Percentiles rank a stretch among this genome's conserved stretches.
These are phyloP conservation scores for Ancistrus triradiatus DNA, from an alignment of 2,113 vertebrate species.

Conservation along the genomic window DNA sequence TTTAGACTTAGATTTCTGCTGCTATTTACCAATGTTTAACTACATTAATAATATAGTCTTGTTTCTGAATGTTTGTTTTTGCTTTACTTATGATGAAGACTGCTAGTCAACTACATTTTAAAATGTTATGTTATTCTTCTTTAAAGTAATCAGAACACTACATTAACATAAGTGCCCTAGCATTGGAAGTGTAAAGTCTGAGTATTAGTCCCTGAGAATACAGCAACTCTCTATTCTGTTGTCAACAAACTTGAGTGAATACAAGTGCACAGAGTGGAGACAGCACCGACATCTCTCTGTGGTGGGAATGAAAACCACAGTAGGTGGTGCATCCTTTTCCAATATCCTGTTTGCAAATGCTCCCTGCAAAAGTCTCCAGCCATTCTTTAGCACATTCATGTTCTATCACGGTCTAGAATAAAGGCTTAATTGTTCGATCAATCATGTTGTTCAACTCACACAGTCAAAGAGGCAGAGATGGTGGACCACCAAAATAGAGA, in stretches of 20 bases:
- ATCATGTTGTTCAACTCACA: neutral
- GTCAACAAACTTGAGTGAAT: neutral
- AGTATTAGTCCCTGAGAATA: too few species aligned
- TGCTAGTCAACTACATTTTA: too few species aligned
- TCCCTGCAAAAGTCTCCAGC: too few species aligned
- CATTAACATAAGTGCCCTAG: neutral
- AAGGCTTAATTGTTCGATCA: neutral
- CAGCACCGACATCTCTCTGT: neutral
- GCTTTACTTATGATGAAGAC: too few species aligned
- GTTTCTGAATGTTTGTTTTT: too few species aligned
- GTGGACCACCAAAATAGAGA: neutral
- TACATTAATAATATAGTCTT: too few species aligned
- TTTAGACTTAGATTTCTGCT: too few species aligned
- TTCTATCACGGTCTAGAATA: neutral
- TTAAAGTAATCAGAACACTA: neutral
- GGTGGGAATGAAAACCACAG: neutral
- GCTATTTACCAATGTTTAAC: too few species aligned
- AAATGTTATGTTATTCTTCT: neutral
- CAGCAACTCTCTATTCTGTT: too few species aligned
- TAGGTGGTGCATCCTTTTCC: neutral
- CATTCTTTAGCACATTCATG: neutral
- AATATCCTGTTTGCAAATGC: neutral
- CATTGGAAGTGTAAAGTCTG: too few species aligned
- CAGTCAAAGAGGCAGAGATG: neutral
- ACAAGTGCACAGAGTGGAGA: neutral